phyloP scores from a whole-genome alignment of 2,797 vertebrate genomes.

The Pipistrellus pipistrellus region DNA sequence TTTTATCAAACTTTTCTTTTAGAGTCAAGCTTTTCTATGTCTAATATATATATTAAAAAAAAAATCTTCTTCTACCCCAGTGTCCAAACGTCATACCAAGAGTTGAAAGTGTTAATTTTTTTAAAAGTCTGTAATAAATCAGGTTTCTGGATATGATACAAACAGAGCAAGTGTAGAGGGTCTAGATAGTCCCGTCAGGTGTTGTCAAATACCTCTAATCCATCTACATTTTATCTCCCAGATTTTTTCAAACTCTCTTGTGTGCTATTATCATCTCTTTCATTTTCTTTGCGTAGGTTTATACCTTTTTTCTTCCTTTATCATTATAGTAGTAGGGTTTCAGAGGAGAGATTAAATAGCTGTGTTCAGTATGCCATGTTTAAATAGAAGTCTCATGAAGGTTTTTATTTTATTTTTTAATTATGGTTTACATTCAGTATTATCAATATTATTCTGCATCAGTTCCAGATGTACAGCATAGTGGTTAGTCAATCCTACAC shows the following conservation, averaged over 20 bases:
- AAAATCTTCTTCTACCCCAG: neutral
- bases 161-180: neutral
- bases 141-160: neutral
- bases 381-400: neutral
- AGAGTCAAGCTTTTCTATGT: neutral
- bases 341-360: neutral
- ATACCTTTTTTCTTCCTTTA: conserved; percentile 23
- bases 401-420: conserved; percentile 2
- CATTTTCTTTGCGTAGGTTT: neutral
- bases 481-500: neutral
- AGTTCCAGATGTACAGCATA: neutral
- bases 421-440: neutral
- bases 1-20: conserved; percentile 2
- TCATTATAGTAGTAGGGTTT: conserved; percentile 44
- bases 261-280: neutral
- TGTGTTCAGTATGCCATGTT: neutral
- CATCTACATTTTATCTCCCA: neutral
- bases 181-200: neutral
- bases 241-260: neutral
- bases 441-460: neutral
- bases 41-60: neutral
- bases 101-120: neutral
- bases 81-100: neutral
- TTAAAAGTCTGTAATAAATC: neutral
- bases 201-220: neutral